Base-by-base conservation (phyloP, 2,797 vertebrate species). In the Esox masquinongy region DNA sequence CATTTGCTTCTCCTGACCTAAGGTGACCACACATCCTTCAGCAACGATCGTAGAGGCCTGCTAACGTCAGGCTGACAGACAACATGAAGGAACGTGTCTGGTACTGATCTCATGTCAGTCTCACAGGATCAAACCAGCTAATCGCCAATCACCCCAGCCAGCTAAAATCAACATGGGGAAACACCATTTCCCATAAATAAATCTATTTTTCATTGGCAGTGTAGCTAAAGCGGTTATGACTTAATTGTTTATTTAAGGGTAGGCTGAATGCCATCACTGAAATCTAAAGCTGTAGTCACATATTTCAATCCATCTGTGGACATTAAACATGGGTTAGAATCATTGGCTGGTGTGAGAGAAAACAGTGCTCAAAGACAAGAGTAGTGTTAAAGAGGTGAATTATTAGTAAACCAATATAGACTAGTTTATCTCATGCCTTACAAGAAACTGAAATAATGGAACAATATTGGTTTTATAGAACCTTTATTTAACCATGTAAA, bases 31-130 rank as follows among this genome's bases (percentile, higher is more conserved):
- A 24, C 34, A 43, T 73, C 51, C n/a, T 22, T 56, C 68, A 1
- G 9, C 29, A 19, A 77, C 76, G 76, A 76, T 71, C 74, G 70
- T 14, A 77, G 64, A 74, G 49, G 64, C 74, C 73, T 59, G 51
- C 11, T 24, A 39, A 69, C 73, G 22, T 2, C 15, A 73, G 17
- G 49, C 50, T 50, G 68, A 68, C 68, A 26, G n/a, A 1, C 61
- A 78, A 77, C 49, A 68, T 12, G 63, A 31, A 67, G 36, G 24
- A 69, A 72, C 11, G 26, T 51, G 74, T 34, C 59, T 34, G 72
- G 64, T 47, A 5, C 15, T 24, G 19, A 67, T 74, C 22, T 73
- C 17, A 36, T 29, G 47, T 50, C 19, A n/a, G 11, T 56, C 73
- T 59, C 47, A 12, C 1, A 47, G 29, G 19, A 70, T 51, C 22